Percentiles rank a stretch among this genome's conserved stretches.
Conservation (phyloP, 2,888 invertebrate species). For the Leptura quadrifasciata region DNA sequence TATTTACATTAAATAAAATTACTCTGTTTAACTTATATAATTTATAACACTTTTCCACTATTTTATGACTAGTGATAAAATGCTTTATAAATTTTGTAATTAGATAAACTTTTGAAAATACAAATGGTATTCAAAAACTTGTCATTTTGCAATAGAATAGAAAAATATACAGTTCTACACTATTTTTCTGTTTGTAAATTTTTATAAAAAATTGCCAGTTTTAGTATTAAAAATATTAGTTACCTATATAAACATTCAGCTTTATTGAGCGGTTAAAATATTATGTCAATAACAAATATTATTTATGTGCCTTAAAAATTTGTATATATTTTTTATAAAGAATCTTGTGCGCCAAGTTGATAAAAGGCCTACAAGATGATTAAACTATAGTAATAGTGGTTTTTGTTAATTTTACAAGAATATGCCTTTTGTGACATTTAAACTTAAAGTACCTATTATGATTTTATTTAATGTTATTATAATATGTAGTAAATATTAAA, state of each 20-base stretch:
- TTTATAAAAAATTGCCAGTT: not conserved
- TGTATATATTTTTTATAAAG: not conserved
- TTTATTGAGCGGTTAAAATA: not conserved
- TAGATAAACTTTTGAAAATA: too few relatives aligned
- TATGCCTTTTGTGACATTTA: not conserved
- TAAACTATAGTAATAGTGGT: not conserved
- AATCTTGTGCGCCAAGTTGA: not conserved
- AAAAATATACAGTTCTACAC: not conserved
- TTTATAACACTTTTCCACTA: too few relatives aligned
- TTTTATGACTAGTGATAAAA: too few relatives aligned
- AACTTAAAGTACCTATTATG: not conserved
- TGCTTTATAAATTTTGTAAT: too few relatives aligned
- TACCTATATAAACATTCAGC: not conserved
- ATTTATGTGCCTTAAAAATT: not conserved
- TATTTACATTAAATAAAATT: too few relatives aligned
- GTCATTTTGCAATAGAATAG: too few relatives aligned
- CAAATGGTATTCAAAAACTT: too few relatives aligned
- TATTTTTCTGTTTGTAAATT: not conserved
- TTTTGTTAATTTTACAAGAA: not conserved
- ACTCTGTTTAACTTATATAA: too few relatives aligned
- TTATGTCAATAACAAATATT: not conserved
- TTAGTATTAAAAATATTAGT: not conserved
- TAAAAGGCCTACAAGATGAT: too few relatives aligned
- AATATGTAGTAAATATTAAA: not conserved
- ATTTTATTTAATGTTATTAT: not conserved